Evolutionary conservation across 1,140 invertebrate genomes (phyloP).

Genomic region (Monomorium pharaonis): DNA sequence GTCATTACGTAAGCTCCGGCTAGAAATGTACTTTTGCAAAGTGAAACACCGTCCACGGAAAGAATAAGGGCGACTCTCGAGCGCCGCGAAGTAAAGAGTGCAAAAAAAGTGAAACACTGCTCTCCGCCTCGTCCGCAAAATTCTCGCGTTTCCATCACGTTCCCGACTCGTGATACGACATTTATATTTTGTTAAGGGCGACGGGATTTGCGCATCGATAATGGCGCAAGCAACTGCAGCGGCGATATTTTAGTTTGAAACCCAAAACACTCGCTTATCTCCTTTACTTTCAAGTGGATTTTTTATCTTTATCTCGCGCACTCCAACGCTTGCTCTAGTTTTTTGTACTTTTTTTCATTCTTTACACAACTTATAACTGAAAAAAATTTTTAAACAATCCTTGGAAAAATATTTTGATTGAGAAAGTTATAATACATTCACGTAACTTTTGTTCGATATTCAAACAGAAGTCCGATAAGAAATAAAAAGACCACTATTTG

Average conservation of each 20-base stretch:
- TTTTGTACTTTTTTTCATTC: not conserved
- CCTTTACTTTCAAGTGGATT: not conserved
- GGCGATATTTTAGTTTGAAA: slow-evolving; percentile 18
- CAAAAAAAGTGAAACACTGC: slow-evolving; percentile 13
- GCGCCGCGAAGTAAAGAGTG: slow-evolving; percentile 39
- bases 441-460: too few species aligned
- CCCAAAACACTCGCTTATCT: not conserved
- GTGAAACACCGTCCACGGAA: slow-evolving; percentile 18
- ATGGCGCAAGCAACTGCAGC: not conserved
- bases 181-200: slow-evolving; percentile 34
- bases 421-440: not conserved
- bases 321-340: not conserved
- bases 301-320: not conserved
- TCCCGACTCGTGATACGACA: slow-evolving; percentile 16
- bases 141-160: slow-evolving; percentile 27
- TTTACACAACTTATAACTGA: not conserved
- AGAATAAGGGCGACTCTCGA: slow-evolving; percentile 19
- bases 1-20: slow-evolving; percentile 36
- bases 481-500: too few species aligned
- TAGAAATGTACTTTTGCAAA: slow-evolving; percentile 26
- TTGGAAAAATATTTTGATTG: not conserved
- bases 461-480: too few species aligned
- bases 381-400: not conserved
- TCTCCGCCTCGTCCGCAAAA: slow-evolving; percentile 26
- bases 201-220: not conserved